These are phyloP conservation scores for Merodon equestris DNA, from an alignment of 2,888 invertebrate species.

Conservation along the genomic window DNA sequence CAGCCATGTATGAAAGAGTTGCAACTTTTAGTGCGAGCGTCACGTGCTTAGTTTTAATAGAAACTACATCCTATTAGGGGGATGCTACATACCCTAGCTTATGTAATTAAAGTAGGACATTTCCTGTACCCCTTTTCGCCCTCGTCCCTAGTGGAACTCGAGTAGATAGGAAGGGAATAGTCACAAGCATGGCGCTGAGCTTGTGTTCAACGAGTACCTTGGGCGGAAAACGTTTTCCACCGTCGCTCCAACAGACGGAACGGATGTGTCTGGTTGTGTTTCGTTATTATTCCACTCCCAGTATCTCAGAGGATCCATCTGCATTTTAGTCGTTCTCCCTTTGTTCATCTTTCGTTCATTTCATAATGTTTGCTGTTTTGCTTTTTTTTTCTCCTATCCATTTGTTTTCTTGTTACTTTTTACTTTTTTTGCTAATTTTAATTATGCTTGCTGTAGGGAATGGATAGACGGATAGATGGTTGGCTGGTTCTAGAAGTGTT, in stretches of 20 bases:
- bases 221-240: constrained; percentile 24
- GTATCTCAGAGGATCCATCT: constrained; percentile 33
- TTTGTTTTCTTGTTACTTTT: no score
- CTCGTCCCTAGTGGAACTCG: no score
- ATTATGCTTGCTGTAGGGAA: constrained; percentile 28
- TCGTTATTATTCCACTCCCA: constrained; percentile 16
- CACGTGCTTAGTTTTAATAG: constrained; percentile 19
- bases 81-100: neutral
- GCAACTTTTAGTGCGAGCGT: constrained; percentile 1
- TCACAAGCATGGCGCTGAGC: constrained; percentile 31
- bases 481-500: neutral
- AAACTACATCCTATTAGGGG: neutral
- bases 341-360: constrained; percentile 7
- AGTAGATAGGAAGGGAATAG: constrained; percentile 18
- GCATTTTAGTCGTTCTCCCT: constrained; percentile 19
- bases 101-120: constrained; percentile 29
- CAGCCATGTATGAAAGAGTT: neutral
- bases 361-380: constrained; percentile 13
- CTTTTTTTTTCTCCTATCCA: no score
- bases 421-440: constrained; percentile 52
- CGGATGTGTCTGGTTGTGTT: neutral
- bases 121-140: neutral
- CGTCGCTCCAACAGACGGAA: constrained; percentile 4
- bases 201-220: constrained; percentile 25
- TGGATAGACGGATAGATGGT: neutral